Conservation (phyloP, 2,888 invertebrate genomes). For the Drosophila barbarae region DNA sequence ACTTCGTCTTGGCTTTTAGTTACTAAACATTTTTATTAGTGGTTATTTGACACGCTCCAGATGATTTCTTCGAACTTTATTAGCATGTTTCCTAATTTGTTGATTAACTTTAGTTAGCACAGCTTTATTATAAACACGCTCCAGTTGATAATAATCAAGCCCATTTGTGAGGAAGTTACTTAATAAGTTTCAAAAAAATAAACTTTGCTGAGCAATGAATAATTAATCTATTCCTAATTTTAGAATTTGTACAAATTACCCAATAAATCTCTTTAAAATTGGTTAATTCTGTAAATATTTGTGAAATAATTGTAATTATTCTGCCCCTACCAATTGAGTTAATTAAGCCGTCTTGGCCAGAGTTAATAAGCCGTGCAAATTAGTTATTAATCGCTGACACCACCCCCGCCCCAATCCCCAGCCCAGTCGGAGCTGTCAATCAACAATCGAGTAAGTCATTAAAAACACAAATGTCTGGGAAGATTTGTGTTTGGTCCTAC, state of each 20-base stretch:
- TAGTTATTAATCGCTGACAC: constrained; percentile 27
- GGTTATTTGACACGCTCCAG: constrained; percentile 10
- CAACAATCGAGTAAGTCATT: constrained; percentile 38
- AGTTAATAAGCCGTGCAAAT: constrained; percentile 36
- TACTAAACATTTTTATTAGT: background rate
- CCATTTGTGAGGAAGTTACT: constrained; percentile 2
- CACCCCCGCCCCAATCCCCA: constrained; percentile 23
- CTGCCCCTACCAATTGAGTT: background rate
- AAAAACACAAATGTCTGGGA: constrained; percentile 41
- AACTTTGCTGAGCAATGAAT: background rate
- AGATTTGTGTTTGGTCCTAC: constrained; percentile 35
- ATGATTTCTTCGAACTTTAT: constrained; percentile 17
- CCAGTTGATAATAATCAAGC: background rate
- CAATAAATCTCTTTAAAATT: background rate
- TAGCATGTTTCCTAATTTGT: constrained; percentile 13
- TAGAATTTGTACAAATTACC: background rate
- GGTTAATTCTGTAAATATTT: background rate
- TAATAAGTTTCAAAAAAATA: background rate
- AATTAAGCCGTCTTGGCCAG: constrained; percentile 35
- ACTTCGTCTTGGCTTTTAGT: background rate
- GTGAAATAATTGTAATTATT: background rate
- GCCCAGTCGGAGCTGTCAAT: constrained; percentile 37
- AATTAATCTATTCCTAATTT: background rate
- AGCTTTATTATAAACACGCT: constrained; percentile 8
- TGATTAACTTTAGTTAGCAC: constrained; percentile 4